These are phyloP conservation scores for Drosophila picticornis DNA, from an alignment of 2,888 invertebrate genomes.

Conservation along the genomic window DNA sequence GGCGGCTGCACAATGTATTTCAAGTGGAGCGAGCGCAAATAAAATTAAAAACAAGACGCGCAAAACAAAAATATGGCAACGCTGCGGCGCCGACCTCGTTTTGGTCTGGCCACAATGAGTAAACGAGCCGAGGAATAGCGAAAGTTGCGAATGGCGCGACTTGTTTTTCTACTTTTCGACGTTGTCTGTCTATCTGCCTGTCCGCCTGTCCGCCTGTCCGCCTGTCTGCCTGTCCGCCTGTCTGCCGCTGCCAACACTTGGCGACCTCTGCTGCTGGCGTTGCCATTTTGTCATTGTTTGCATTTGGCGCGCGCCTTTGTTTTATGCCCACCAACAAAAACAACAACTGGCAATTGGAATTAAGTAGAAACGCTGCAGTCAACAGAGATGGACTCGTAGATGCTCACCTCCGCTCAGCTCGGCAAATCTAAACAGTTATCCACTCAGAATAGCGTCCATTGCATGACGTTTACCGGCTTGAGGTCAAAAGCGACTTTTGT, in stretches of 20 bases:
- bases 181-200: conserved; percentile 32
- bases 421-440: conserved; percentile 8
- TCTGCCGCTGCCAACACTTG: conserved; percentile 57
- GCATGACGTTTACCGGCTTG: conserved; percentile 1
- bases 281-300: conserved; percentile 79
- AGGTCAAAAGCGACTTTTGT: neutral
- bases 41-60: conserved; percentile 73
- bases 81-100: conserved; percentile 78
- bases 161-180: conserved; percentile 75
- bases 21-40: conserved; percentile 77
- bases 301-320: conserved; percentile 75
- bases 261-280: conserved; percentile 67
- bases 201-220: neutral
- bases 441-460: conserved; percentile 9
- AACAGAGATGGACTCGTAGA: conserved; percentile 30
- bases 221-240: conserved; percentile 10
- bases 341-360: conserved; percentile 38
- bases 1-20: conserved; percentile 73
- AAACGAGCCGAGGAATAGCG: conserved; percentile 21
- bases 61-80: conserved; percentile 74
- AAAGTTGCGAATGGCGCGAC: conserved; percentile 55
- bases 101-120: conserved; percentile 61
- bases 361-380: conserved; percentile 29
- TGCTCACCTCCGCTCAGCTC: conserved; percentile 10
- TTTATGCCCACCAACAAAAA: conserved; percentile 46